Evolutionary conservation across 1,140 invertebrate species (phyloP), one percentile per base, ranked within the genome.

Genomic region (Drosophila nasuta): DNA sequence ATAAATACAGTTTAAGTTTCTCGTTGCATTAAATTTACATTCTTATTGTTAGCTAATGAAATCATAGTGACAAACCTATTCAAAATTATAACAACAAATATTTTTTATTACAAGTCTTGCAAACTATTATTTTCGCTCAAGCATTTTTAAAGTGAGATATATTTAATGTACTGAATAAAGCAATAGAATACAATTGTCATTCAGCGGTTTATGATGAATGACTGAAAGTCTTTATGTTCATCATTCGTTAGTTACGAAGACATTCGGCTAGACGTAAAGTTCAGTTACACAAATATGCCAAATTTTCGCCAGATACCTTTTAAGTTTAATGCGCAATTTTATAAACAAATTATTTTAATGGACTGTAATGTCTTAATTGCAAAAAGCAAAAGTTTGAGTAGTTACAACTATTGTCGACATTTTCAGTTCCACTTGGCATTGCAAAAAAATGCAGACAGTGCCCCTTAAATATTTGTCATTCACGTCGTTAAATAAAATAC

Each of bases 311-410:
- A 72, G 56, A 64, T 48, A 65, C 56, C 58, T 83, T 67, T 72
- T 62, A 76, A 60, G 30, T 77, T 67, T 75, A 85, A 75, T 80
- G 74, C 28, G 64, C 58, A 78, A 62, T 80, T 77, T 71, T 62
- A 85, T 71, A 81, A 81, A 68, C 81, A 71, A 80, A 77, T 80
- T 85, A 68, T 74, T 51, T 68, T 71, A 74, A 70, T 83, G 43
- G 41, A 51, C 76, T 62, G 63, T 75, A 74, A 83, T 83, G 74
- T 74, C 68, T 71, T 80, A 80, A 64, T 85, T 79, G 51, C 69
- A 48, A 68, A 73, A 77, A 51, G 48, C 49, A 64, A 67, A 73
- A 41, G 28, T 60, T 59, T 43, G 49, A 69, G 52, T 73, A 58
- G 45, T 77, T 64, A 59, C 74, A 83, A 79, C 69, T 79, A 45